A percentile compares a stretch with the other conserved stretches of the same genome.
Conservation (phyloP, 2,113 vertebrate genomes). For the Sapajus apella region DNA sequence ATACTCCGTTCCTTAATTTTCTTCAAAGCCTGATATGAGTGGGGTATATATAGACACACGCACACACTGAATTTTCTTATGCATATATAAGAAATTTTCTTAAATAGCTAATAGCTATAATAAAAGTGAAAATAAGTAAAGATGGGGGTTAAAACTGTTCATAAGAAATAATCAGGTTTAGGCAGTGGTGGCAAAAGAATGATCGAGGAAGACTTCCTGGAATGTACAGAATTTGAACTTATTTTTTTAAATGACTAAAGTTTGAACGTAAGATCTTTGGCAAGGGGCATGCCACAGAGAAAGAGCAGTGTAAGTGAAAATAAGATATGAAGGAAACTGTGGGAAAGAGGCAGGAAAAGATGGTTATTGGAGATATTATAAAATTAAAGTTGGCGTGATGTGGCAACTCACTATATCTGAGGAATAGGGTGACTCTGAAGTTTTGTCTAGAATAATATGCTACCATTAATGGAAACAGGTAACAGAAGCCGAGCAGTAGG, state of each 20-base stretch:
- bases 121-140: not conserved
- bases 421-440: not conserved
- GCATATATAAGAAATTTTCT: not conserved
- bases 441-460: not conserved
- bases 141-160: not conserved
- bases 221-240: not conserved
- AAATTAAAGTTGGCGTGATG: not conserved
- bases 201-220: not conserved
- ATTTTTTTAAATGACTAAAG: not conserved
- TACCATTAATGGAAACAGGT: not conserved
- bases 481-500: not conserved
- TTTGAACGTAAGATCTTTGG: not conserved
- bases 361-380: not conserved
- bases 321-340: not conserved
- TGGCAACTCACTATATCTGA: not conserved
- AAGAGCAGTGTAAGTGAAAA: not conserved
- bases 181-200: not conserved
- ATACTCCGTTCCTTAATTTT: not conserved
- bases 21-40: not conserved
- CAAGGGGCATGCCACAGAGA: not conserved
- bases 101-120: not conserved
- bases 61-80: too few relatives aligned
- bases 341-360: conserved; percentile 43
- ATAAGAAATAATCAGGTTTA: not conserved
- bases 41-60: not conserved